Conservation (phyloP, 2,113 vertebrate genomes). For the Telmatochromis brichardi region DNA sequence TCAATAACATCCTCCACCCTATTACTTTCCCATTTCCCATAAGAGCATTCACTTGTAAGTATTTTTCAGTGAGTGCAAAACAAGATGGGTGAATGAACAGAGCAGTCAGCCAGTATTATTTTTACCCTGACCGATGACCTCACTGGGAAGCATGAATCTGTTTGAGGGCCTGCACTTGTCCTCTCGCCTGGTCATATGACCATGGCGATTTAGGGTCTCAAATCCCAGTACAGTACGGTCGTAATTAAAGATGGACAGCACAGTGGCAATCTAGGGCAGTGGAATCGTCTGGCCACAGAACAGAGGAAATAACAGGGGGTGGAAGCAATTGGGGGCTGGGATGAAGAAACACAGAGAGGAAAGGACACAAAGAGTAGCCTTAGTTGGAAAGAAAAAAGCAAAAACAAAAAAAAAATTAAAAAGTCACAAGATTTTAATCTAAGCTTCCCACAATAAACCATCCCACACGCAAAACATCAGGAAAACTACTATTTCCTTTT, state of each 20-base stretch:
- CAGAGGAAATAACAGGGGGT: slow-evolving; percentile 51
- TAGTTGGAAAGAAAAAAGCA: slow-evolving; percentile 23
- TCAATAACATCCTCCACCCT: neutral
- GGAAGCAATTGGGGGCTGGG: slow-evolving; percentile 13
- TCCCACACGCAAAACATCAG: slow-evolving; percentile 9
- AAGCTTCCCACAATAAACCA: neutral
- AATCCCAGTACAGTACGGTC: slow-evolving; percentile 51
- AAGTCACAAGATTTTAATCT: slow-evolving; percentile 32
- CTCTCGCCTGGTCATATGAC: slow-evolving; percentile 12
- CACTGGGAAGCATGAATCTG: slow-evolving; percentile 22
- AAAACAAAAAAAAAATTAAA: neutral
- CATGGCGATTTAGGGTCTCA: slow-evolving; percentile 56
- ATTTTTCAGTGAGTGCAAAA: neutral
- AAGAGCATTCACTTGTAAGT: neutral
- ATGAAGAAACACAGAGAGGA: slow-evolving; percentile 15
- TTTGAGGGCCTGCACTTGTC: neutral
- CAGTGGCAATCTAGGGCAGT: neutral
- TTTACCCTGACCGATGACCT: slow-evolving; percentile 43
- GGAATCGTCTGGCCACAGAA: slow-evolving; percentile 18
- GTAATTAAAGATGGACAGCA: slow-evolving; percentile 57
- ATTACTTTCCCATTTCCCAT: neutral
- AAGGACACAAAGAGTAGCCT: slow-evolving; percentile 41
- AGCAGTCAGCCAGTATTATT: slow-evolving; percentile 12
- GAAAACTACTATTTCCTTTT: slow-evolving; percentile 52
- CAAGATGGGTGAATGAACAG: neutral